Conservation (phyloP, 2,797 vertebrate species). For the Taeniopygia guttata region DNA sequence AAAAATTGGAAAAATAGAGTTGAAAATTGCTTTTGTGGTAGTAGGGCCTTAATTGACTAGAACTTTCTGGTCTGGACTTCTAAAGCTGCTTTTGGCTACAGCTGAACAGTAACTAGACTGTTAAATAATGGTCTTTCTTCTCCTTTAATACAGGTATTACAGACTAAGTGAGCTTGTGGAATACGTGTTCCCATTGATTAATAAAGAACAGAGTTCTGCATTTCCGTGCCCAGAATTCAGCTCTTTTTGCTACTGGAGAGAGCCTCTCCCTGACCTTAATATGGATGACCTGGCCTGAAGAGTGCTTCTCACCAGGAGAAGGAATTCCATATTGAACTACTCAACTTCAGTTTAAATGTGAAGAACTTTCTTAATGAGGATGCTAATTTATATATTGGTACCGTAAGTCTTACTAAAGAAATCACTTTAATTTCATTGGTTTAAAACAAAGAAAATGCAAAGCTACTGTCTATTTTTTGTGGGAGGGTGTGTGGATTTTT, state of each 20-base stretch:
- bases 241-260: constrained; percentile 93
- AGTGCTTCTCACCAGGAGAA: neutral
- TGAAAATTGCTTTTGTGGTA: neutral
- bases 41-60: neutral
- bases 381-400: constrained; percentile 50
- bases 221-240: constrained; percentile 93
- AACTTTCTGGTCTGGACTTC: neutral
- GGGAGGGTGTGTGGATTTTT: neutral
- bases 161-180: constrained; percentile 93
- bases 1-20: neutral
- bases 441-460: constrained; percentile 56
- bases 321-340: neutral
- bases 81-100: neutral
- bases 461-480: neutral
- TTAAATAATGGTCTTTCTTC: neutral
- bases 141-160: constrained; percentile 80
- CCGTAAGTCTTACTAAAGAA: constrained; percentile 54
- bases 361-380: constrained; percentile 45
- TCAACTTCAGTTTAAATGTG: neutral
- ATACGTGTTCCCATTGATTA: constrained; percentile 89
- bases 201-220: constrained; percentile 87
- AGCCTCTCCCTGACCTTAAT: constrained; percentile 82
- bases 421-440: constrained; percentile 26
- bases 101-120: neutral
- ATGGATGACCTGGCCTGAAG: constrained; percentile 85